A percentile compares a stretch with the other conserved stretches of the same genome.
Evolutionary conservation across 2,113 vertebrate species (phyloP).

Genomic region (Geococcyx californianus): DNA sequence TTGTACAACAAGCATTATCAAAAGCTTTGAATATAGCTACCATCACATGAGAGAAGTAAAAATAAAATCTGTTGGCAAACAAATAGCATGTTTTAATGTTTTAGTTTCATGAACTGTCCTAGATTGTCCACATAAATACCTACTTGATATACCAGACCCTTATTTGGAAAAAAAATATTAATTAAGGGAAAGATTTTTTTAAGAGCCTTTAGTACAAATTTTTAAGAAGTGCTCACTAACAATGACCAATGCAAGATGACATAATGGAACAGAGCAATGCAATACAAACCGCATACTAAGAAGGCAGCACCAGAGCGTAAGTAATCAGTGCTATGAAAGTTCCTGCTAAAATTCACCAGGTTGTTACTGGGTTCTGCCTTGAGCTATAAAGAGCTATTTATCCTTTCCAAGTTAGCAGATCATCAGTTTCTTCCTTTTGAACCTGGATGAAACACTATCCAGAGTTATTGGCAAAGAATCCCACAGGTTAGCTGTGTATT

Average conservation of each 20-base stretch:
- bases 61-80: not conserved
- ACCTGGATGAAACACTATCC: not conserved
- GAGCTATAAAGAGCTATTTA: not conserved
- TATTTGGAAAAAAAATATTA: not conserved
- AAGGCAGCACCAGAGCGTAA: not conserved
- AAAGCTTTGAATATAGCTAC: not conserved
- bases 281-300: not conserved
- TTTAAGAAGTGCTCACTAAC: not conserved
- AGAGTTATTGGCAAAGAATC: not conserved
- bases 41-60: not conserved
- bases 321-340: not conserved
- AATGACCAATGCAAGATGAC: not conserved
- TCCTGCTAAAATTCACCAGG: not conserved
- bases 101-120: not conserved
- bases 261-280: not conserved
- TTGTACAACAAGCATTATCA: not conserved
- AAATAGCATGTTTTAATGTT: rapidly evolving
- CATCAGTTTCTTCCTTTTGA: not conserved
- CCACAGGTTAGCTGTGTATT: not conserved
- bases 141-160: not conserved
- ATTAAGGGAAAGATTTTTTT: no score
- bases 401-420: not conserved
- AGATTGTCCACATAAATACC: not conserved
- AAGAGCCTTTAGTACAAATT: not conserved
- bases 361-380: not conserved